Evolutionary conservation across 2,888 invertebrate genomes (phyloP).

Genomic region (Chaetogeoica ovagalla): DNA sequence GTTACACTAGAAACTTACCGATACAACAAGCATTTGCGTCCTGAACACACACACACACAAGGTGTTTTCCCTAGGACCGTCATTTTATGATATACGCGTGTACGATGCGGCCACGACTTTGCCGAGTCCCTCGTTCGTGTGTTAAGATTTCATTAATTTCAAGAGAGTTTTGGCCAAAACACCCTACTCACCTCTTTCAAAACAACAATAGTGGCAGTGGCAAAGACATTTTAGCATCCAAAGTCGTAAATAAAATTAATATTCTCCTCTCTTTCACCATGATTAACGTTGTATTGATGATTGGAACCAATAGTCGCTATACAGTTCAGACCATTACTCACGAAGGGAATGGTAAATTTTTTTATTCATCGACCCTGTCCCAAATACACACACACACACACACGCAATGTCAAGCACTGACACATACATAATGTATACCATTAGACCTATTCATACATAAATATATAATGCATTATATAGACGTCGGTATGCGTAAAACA

Average conservation of each 20-base stretch:
- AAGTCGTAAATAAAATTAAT: conserved; percentile 35
- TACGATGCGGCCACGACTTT: not conserved
- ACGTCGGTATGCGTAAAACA: no score
- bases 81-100: not conserved
- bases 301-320: not conserved
- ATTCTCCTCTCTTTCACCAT: conserved; percentile 6
- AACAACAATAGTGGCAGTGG: not conserved
- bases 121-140: not conserved
- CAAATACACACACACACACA: no score
- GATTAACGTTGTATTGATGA: conserved; percentile 46
- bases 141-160: conserved; percentile 6
- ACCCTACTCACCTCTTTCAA: not conserved
- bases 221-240: not conserved
- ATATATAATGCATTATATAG: no score
- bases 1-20: conserved; percentile 21
- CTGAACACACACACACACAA: not conserved
- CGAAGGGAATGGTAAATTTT: conserved; percentile 5
- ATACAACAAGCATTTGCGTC: conserved; percentile 31
- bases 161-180: not conserved
- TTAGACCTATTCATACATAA: no score
- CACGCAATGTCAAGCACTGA: no score
- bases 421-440: no score
- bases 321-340: conserved; percentile 6
- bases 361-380: not conserved
- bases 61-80: not conserved